A percentile compares a stretch with the other conserved stretches of the same genome.
phyloP scores from a whole-genome alignment of 2,797 vertebrate species.

The Vultur gryphus region DNA sequence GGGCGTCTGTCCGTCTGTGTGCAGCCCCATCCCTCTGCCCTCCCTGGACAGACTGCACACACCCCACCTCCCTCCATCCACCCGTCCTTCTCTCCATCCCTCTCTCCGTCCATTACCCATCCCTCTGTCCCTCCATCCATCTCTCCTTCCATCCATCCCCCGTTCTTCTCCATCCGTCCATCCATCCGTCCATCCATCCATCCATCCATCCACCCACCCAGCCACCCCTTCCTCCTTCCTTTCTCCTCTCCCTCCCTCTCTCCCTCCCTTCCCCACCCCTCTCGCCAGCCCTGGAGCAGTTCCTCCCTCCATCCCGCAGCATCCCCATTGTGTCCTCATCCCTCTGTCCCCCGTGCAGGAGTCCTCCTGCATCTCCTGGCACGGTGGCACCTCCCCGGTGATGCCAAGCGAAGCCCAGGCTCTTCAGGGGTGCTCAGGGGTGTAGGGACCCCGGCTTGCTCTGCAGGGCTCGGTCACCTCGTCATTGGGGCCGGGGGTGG shows the following conservation, averaged over 20 bases:
- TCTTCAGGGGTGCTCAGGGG: background rate
- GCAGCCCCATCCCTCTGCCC: background rate
- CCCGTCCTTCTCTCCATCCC: background rate
- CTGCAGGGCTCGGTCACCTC: background rate
- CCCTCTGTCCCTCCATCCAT: background rate
- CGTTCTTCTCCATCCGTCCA: too few relatives aligned
- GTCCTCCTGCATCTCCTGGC: background rate
- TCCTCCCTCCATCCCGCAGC: background rate
- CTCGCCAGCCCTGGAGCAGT: background rate
- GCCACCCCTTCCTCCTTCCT: background rate
- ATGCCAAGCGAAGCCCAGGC: background rate
- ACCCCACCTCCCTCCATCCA: background rate
- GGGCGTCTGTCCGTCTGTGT: background rate
- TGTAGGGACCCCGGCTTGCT: background rate
- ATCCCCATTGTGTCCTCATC: too few relatives aligned
- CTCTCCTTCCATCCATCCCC: background rate
- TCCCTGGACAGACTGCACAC: background rate
- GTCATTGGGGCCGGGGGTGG: background rate
- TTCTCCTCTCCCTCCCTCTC: background rate
- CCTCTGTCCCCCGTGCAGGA: background rate
- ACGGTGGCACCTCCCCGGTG: background rate
- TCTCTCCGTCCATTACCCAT: background rate
- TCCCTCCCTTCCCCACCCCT: too few relatives aligned
- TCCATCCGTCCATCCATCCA: background rate
- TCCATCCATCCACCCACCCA: too few relatives aligned